Evolutionary conservation across 2,113 vertebrate species (phyloP).

Genomic region (Embiotoca jacksoni): DNA sequence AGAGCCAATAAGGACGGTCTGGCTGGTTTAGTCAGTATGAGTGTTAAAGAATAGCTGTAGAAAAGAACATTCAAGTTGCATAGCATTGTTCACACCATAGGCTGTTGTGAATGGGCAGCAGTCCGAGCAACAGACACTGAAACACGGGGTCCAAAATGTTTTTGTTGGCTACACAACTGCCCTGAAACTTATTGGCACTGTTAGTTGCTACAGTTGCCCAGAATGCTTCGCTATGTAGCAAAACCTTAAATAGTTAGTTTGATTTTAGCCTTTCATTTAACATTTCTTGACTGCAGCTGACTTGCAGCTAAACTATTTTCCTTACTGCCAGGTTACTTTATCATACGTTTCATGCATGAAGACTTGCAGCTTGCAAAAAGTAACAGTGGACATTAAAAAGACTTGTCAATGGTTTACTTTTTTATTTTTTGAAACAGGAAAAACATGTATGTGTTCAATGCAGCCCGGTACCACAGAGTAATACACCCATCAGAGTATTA

Average conservation of each 20-base stretch:
- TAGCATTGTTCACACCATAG: conserved; percentile 45
- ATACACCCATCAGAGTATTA: too few species aligned
- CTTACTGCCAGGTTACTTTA: too few species aligned
- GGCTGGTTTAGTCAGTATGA: not conserved
- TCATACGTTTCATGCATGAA: not conserved
- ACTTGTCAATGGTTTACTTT: too few species aligned
- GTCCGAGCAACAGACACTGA: conserved; percentile 41
- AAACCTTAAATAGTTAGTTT: conserved; percentile 34
- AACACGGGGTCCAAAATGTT: conserved; percentile 54
- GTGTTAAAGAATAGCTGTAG: conserved; percentile 19
- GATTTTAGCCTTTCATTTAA: conserved; percentile 7
- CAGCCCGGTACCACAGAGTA: too few species aligned
- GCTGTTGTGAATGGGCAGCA: conserved; percentile 38
- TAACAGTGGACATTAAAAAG: too few species aligned
- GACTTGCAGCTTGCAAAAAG: not conserved
- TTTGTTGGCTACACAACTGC: conserved; percentile 60
- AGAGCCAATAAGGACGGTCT: not conserved
- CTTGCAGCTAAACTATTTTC: too few species aligned
- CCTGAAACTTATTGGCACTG: conserved; percentile 59
- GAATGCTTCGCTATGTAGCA: conserved; percentile 28
- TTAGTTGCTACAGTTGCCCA: conserved; percentile 44
- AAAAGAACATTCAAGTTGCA: conserved; percentile 55
- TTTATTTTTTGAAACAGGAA: too few species aligned
- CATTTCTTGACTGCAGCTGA: not conserved
- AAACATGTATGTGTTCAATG: too few species aligned